Evolutionary conservation across 2,888 invertebrate species (phyloP), one percentile per base, ranked within the genome.

Genomic region (Aphelenchoides bicaudatus): DNA sequence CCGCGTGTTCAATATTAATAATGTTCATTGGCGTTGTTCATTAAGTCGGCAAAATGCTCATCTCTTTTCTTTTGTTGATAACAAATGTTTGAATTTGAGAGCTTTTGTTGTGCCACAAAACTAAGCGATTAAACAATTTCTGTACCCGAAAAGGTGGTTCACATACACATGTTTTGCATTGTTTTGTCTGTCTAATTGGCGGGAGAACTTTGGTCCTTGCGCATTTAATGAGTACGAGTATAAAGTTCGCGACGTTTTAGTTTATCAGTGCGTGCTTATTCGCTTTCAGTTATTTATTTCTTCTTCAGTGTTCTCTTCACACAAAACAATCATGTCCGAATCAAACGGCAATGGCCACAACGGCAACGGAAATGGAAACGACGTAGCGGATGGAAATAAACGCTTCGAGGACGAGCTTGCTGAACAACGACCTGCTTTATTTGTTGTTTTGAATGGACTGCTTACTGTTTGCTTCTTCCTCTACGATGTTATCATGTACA

Each of bases 401-500:
- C 49, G 54, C 19, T 43, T 62, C 8, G 62, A 67, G 23, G 48
- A 62, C 37, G 62, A 65, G 43, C 34, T 62, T 16, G 30, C n/a
- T 21, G 62, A 66, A 27, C 16, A 48, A 19, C 38, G 61, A 16
- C 59, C 62, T 16, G 58, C 62, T 4, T 31, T 62, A 10, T 58
- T 59, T 29, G 59, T 61, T 2, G 39, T 51, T 27, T 27, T 64
- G 54, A 25, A 39, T 29, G 53, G 30, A 1, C 49, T 48, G 27
- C 58, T 70, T 52, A 49, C 70, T 63, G 55, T 68, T 13, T 66
- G 75, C 47, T 77, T 76, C 65, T 67, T 74, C 51, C 43, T 77
- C 31, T 76, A 75, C 58, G 76, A 76, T 56, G 52, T 72, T 16
- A 52, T 76, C 51, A 71, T 70, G 6, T 75, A 58, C 59, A 59